A percentile compares a stretch with the other conserved stretches of the same genome.
phyloP scores from a whole-genome alignment of 2,888 invertebrate species.

The Zhengitettix transpicula region DNA sequence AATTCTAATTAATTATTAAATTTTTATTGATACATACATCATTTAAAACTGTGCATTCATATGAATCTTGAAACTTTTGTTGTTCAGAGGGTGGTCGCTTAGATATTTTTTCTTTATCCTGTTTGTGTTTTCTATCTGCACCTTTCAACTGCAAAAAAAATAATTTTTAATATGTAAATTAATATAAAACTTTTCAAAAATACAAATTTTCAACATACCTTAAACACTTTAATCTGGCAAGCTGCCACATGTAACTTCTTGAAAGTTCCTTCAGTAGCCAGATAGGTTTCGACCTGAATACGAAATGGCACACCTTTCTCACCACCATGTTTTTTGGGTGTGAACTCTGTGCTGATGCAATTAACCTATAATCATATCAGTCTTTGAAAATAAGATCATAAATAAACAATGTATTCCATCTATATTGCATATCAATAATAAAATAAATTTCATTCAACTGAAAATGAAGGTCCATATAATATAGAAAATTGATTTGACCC shows the following conservation, averaged over 20 bases:
- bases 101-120: slow-evolving; percentile 86
- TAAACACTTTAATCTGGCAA: slow-evolving; percentile 83
- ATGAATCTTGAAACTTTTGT: slow-evolving; percentile 89
- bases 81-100: slow-evolving; percentile 66
- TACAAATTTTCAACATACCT: slow-evolving; percentile 21
- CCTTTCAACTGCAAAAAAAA: slow-evolving; percentile 72
- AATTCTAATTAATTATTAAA: too few species aligned
- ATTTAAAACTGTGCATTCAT: slow-evolving; percentile 83
- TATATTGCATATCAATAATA: too few species aligned
- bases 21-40: slow-evolving; percentile 43
- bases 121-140: slow-evolving; percentile 92
- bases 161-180: neutral
- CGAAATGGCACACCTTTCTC: slow-evolving; percentile 96
- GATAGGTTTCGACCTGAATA: slow-evolving; percentile 81
- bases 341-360: slow-evolving; percentile 95
- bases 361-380: slow-evolving; percentile 45
- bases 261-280: slow-evolving; percentile 34
- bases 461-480: too few species aligned
- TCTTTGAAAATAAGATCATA: neutral
- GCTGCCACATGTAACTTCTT: slow-evolving; percentile 81
- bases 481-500: too few species aligned
- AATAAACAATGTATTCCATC: too few species aligned
- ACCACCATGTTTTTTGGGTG: slow-evolving; percentile 93
- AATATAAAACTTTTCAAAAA: neutral
- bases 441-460: too few species aligned